These are phyloP conservation scores for Actinia tenebrosa DNA, from an alignment of 64 coral and sea anemone species.

Conservation along the genomic window DNA sequence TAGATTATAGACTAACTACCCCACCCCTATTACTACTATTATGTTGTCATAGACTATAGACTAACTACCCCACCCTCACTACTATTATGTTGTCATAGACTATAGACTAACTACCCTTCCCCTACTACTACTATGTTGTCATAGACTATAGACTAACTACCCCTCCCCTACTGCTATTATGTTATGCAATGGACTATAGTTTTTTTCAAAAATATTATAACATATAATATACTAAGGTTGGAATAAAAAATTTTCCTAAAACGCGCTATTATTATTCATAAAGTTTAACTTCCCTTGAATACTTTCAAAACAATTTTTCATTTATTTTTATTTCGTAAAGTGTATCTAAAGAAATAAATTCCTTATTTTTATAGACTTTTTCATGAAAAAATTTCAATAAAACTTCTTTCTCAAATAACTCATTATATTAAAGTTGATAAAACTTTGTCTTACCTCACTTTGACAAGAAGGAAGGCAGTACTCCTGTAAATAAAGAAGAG, in stretches of 20 bases:
- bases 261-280: too few relatives aligned
- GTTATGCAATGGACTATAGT: neutral
- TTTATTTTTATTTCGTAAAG: too few relatives aligned
- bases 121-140: neutral
- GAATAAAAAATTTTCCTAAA: too few relatives aligned
- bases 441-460: neutral
- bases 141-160: neutral
- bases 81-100: neutral
- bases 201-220: neutral
- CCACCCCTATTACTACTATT: neutral
- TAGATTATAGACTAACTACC: neutral
- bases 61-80: neutral
- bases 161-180: too few relatives aligned
- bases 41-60: too few relatives aligned
- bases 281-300: too few relatives aligned
- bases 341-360: too few relatives aligned
- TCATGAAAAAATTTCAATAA: too few relatives aligned
- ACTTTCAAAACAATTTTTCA: too few relatives aligned
- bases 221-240: too few relatives aligned
- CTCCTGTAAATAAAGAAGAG: neutral
- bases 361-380: too few relatives aligned
- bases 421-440: neutral
- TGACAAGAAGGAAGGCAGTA: slow-evolving; percentile 1
- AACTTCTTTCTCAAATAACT: too few relatives aligned
- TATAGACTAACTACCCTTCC: neutral